Evolutionary conservation across 2,113 vertebrate genomes (phyloP).

Genomic region (Centropus bengalensis): DNA sequence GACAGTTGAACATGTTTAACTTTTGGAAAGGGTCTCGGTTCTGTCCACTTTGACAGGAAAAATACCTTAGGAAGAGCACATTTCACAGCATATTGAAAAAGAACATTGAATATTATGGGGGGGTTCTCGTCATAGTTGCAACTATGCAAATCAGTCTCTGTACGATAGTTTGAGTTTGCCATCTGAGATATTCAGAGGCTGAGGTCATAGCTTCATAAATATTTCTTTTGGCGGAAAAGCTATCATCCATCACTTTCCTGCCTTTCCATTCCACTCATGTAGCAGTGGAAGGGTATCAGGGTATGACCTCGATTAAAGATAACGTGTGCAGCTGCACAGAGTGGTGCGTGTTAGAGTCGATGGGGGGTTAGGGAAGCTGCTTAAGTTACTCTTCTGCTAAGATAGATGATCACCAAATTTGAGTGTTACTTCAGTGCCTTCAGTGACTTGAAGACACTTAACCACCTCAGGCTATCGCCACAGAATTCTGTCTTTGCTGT

Average conservation of each 20-base stretch:
- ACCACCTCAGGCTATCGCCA: neutral
- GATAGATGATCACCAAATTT: neutral
- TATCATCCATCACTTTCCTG: neutral
- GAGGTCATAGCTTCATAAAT: neutral
- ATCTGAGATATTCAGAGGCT: neutral
- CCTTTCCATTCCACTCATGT: neutral
- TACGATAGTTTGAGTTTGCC: neutral
- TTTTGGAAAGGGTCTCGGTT: neutral
- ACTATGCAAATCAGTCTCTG: neutral
- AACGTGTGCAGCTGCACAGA: neutral
- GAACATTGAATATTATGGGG: neutral
- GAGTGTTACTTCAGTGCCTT: neutral
- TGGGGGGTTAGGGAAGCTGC: neutral
- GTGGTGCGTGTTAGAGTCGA: neutral
- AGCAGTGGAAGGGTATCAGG: neutral
- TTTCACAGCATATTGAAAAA: neutral
- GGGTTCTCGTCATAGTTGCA: neutral
- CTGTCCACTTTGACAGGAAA: neutral
- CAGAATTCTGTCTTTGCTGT: neutral
- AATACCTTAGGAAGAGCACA: neutral
- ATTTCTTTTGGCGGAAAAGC: conserved; percentile 1
- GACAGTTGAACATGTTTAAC: neutral
- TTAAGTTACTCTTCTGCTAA: neutral
- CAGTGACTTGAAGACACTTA: neutral
- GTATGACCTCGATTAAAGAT: neutral